These are phyloP conservation scores for Urosaurus nigricauda DNA, from an alignment of 2,797 vertebrate species.

Conservation along the genomic window DNA sequence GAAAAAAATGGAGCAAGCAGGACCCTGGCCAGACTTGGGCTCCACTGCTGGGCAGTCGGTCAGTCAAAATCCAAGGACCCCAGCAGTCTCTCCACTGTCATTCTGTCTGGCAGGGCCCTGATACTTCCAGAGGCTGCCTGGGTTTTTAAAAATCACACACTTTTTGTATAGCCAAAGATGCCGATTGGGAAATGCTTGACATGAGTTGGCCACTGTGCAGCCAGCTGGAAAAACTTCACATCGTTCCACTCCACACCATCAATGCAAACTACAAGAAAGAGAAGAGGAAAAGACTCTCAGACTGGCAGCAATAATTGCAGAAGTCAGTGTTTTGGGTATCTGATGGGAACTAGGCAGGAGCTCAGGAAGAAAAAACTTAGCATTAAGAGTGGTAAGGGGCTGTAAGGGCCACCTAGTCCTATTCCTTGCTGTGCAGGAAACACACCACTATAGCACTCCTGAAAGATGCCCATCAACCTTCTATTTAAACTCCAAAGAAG, in stretches of 20 bases:
- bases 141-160: slow-evolving; percentile 74
- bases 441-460: not conserved
- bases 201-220: slow-evolving; percentile 94
- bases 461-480: not conserved
- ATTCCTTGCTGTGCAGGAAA: no score
- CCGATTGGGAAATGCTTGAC: slow-evolving; percentile 93
- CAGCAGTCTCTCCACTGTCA: not conserved
- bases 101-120: slow-evolving; percentile 42
- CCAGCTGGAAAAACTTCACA: slow-evolving; percentile 94
- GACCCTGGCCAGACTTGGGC: slow-evolving; percentile 22
- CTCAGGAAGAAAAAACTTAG: not conserved
- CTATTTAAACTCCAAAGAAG: not conserved
- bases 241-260: slow-evolving; percentile 94
- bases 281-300: not conserved
- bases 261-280: slow-evolving; percentile 83
- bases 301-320: not conserved
- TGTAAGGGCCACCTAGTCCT: not conserved
- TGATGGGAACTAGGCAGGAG: no score
- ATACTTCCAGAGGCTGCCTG: not conserved
- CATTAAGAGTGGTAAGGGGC: not conserved
- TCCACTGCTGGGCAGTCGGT: slow-evolving; percentile 8
- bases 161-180: slow-evolving; percentile 90
- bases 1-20: slow-evolving; percentile 35
- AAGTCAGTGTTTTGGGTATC: not conserved
- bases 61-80: slow-evolving; percentile 34